Base-by-base conservation (phyloP, 2,113 vertebrate species). In the Nothoprocta pentlandii region DNA sequence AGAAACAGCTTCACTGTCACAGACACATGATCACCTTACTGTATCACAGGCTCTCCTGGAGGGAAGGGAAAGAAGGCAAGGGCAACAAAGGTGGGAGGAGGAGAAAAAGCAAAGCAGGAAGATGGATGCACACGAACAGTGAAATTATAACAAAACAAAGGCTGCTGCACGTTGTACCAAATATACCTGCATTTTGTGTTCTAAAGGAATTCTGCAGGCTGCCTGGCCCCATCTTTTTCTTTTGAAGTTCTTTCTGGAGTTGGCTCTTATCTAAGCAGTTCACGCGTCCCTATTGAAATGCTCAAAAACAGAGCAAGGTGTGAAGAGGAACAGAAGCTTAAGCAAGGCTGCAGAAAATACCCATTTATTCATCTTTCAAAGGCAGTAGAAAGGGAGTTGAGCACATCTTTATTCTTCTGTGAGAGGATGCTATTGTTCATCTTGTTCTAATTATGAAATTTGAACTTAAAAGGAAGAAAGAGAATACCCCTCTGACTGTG, bases 391-490 rank as follows among this genome's bases (percentile, higher is more conserved):
- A 96, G 71, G 73, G 84, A 96, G 87, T 90, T 0, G 42, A 94
- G 79, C 70, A 82, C 87, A 95, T 92, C 96, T 95, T 95, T 97
- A 92, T 95, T 93, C 96, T 95, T 90, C 92, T 96, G 74, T 86
- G 62, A 90, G 92, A 92, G 92, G 69, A 92, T 90, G 49, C 95
- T 94, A 93, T 97, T 96, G 91, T 97, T 97, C 96, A 87, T 94
- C 76, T 32, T 90, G 32, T 90, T 96, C 96, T 98, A 97, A 97
- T 98, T 97, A 96, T 94, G 89, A 98, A 97, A 97, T 94, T 51
- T 94, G 87, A 97, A 94, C 93, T 95, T 95, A 81, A 97, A 97
- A 97, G 82, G 94, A 93, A 96, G 73, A 96, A 96, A 97, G 62
- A 66, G 61, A 93, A 87, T 71, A 80, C 86, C 83, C 82, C 53